Percentiles rank a stretch among this genome's conserved stretches.
Evolutionary conservation across 2,113 vertebrate species (phyloP).

Genomic region (Pantherophis guttatus): DNA sequence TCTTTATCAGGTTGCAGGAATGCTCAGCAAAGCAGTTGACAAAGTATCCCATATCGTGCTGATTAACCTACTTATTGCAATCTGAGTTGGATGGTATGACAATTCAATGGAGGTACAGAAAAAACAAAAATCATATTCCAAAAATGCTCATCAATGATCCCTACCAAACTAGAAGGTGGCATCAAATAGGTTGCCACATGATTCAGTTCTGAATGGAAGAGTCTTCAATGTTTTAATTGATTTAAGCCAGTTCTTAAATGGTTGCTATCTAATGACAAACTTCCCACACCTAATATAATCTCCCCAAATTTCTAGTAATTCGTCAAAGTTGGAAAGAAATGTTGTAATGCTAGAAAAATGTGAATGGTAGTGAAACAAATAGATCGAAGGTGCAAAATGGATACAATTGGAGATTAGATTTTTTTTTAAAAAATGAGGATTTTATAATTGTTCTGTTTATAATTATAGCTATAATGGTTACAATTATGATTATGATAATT

Average conservation of each 20-base stretch:
- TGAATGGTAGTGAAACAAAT: background rate
- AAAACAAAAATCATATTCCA: background rate
- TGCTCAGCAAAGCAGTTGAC: background rate
- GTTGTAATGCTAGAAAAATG: background rate
- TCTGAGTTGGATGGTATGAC: background rate
- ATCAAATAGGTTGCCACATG: background rate
- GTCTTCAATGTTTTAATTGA: background rate
- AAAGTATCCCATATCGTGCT: background rate
- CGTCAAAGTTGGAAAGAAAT: background rate
- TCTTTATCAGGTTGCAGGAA: background rate
- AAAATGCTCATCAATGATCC: background rate
- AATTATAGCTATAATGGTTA: background rate
- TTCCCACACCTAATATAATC: background rate
- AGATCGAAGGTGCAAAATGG: background rate
- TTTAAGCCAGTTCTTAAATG: background rate
- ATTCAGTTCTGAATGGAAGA: background rate
- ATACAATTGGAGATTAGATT: background rate
- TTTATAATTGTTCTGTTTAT: background rate
- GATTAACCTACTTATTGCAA: background rate
- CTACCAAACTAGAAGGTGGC: background rate
- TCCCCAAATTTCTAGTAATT: background rate
- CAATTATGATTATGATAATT: background rate
- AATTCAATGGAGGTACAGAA: background rate
- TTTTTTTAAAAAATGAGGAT: background rate
- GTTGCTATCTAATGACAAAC: background rate